Evolutionary conservation across 2,888 invertebrate species (phyloP).

Genomic region (Teleiodes luculella): DNA sequence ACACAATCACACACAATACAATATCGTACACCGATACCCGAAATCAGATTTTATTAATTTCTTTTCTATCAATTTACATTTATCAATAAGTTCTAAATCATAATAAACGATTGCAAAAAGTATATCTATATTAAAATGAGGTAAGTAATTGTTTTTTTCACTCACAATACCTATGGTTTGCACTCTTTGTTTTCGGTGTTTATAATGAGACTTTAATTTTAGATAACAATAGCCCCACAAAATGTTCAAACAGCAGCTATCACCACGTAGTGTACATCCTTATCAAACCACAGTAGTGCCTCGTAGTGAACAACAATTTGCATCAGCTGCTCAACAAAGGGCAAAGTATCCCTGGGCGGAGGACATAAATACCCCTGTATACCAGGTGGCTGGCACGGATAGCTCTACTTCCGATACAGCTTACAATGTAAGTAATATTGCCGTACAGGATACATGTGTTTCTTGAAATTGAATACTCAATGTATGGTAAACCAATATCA

Average conservation of each 20-base stretch:
- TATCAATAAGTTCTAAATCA: too few species aligned
- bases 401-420: slow-evolving; percentile 73
- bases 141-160: slow-evolving; percentile 6
- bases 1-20: too few species aligned
- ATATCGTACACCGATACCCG: too few species aligned
- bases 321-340: slow-evolving; percentile 67
- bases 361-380: slow-evolving; percentile 56
- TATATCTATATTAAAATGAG: slow-evolving; percentile 6
- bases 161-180: neutral
- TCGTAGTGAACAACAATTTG: slow-evolving; percentile 65
- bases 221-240: slow-evolving; percentile 32
- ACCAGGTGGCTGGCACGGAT: slow-evolving; percentile 67
- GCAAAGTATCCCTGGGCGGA: slow-evolving; percentile 72
- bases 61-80: too few species aligned
- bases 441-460: too few species aligned
- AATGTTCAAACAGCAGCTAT: slow-evolving; percentile 74
- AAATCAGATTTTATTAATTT: too few species aligned
- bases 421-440: slow-evolving; percentile 69
- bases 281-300: slow-evolving; percentile 74
- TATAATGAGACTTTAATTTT: slow-evolving; percentile 25
- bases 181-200: slow-evolving; percentile 15
- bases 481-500: too few species aligned
- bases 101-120: too few species aligned
- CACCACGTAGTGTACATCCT: slow-evolving; percentile 68
- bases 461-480: too few species aligned